Percentiles rank a stretch among this genome's conserved stretches.
Conservation (phyloP, 2,113 vertebrate species). For the Shinisaurus crocodilurus region DNA sequence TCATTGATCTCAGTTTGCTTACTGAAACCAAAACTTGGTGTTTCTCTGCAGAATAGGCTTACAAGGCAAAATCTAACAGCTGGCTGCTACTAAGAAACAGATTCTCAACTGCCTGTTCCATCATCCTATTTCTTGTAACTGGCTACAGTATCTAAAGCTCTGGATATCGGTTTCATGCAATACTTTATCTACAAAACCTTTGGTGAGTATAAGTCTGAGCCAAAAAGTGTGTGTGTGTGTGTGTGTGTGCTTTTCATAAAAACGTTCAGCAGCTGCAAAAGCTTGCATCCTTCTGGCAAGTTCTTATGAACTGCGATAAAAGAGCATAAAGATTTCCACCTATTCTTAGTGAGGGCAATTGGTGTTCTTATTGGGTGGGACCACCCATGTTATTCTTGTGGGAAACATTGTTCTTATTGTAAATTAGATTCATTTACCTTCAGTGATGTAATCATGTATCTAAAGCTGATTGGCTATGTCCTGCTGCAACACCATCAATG, state of each 20-base stretch:
- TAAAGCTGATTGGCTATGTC: neutral
- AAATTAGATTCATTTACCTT: neutral
- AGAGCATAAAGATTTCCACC: neutral
- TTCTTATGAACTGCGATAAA: neutral
- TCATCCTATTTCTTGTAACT: neutral
- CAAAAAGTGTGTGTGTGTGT: neutral
- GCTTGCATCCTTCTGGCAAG: neutral
- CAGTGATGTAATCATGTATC: neutral
- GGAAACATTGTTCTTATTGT: neutral
- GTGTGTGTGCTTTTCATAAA: neutral
- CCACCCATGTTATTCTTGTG: neutral
- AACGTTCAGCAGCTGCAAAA: neutral
- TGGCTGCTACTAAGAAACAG: constrained; percentile 16
- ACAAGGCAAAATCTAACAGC: constrained; percentile 20
- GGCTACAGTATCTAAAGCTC: neutral
- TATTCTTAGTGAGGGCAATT: neutral
- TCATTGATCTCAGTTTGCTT: constrained; percentile 19
- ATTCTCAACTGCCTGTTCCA: neutral
- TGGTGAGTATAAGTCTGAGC: neutral
- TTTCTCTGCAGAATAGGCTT: constrained; percentile 2
- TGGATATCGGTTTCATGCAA: neutral
- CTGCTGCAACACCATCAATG: neutral
- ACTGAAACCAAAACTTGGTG: constrained; percentile 11
- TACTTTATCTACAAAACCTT: neutral
- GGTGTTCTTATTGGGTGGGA: neutral